Base-by-base conservation (phyloP, 1,140 invertebrate genomes). In the Diploscapter pachys region DNA sequence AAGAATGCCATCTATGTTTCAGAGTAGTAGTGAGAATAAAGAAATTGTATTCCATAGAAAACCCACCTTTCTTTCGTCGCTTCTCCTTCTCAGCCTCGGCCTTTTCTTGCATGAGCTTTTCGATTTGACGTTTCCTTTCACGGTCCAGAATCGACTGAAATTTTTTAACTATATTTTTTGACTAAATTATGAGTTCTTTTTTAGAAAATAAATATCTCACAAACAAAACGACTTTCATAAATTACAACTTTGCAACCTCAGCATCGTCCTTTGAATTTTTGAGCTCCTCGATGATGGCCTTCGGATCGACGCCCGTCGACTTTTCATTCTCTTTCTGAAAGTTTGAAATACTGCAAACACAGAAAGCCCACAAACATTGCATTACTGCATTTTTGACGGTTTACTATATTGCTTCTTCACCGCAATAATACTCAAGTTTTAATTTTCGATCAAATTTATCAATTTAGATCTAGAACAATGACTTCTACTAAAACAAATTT, bases 91-190 rank as follows among this genome's bases (percentile, higher is more conserved):
- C 56, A 63, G 78, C 78, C 49, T 81, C 80, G 53, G 79, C 79
- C 13, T 80, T 78, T 6, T 81, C 80, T 62, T 80, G 71, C 54
- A 87, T 84, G 78, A 92, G 90, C 79, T 91, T 90, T 73, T 90
- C 91, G 66, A 89, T 89, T 57, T 91, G 89, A 53, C 88, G 88
- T 88, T 89, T 78, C 91, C 90, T 31, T 91, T 91, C 88, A 94
- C 95, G 59, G 90, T 91, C 91, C 2, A 98, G 87, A 78, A 98
- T 97, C 79, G 59, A 31, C 71, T 71, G 8, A 9, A 57, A 71
- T 63, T 63, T 63, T 57, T 9, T 59, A 11, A 11, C 57, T 11
- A 13, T 59, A 13, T 11, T 59, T 11, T 13, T 59, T 13, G 57
- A 1, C 51, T 31, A 31, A 31, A 31, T 31, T 31, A 31, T 1